Conservation (phyloP, 2,797 vertebrate genomes). For the Spondyliosoma cantharus region DNA sequence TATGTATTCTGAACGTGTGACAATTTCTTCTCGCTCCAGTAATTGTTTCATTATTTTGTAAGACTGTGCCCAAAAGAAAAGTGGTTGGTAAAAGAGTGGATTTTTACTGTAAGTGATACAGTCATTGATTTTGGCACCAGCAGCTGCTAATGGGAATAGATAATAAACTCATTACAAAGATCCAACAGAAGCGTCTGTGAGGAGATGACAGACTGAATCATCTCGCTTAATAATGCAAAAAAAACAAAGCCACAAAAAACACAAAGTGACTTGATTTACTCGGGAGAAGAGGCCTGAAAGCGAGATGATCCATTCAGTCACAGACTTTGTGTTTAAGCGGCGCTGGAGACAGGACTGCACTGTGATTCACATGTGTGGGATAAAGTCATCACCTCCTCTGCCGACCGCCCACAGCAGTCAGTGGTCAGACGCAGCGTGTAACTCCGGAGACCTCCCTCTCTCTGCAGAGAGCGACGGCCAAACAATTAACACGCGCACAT, state of each 20-base stretch:
- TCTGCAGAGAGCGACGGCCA: conserved; percentile 8
- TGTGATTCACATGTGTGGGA: background rate
- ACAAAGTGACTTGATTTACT: background rate
- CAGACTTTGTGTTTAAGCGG: background rate
- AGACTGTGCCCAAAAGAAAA: background rate
- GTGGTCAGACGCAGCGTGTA: background rate
- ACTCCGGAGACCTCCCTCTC: conserved; percentile 3
- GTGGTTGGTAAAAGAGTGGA: background rate
- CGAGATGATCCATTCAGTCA: background rate
- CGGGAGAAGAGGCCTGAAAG: background rate
- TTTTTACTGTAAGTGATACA: background rate
- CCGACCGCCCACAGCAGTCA: conserved; percentile 5
- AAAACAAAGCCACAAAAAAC: background rate
- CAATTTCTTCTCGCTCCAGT: too few relatives aligned
- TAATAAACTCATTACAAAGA: background rate
- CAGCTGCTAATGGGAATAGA: background rate
- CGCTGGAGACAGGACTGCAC: background rate
- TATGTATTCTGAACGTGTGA: too few relatives aligned
- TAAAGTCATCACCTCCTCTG: background rate
- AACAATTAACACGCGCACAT: conserved; percentile 39
- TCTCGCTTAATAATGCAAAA: background rate
- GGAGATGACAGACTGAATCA: background rate
- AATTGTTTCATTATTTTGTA: background rate
- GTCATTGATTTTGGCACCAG: background rate
- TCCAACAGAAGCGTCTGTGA: background rate